Percentiles rank a stretch among this genome's conserved stretches.
Evolutionary conservation across 2,888 invertebrate genomes (phyloP).

Genomic region (Noctua janthina): DNA sequence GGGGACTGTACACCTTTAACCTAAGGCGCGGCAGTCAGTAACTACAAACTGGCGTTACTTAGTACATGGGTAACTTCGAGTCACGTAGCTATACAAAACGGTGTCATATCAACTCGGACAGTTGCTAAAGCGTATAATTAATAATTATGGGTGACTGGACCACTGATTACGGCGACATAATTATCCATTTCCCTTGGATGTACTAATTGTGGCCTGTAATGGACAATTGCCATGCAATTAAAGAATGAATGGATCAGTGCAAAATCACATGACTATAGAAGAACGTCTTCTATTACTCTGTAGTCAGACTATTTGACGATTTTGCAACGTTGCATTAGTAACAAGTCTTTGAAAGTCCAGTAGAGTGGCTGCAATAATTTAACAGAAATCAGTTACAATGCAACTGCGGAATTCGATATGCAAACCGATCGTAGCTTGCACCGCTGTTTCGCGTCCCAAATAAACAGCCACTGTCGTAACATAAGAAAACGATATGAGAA

Average conservation of each 20-base stretch:
- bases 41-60: slow-evolving; percentile 11
- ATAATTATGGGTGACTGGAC: slow-evolving; percentile 18
- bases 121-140: slow-evolving; percentile 49
- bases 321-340: slow-evolving; percentile 22
- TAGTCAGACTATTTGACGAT: slow-evolving; percentile 10
- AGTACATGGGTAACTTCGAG: slow-evolving; percentile 10
- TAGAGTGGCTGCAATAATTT: slow-evolving; percentile 29
- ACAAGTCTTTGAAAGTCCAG: slow-evolving; percentile 21
- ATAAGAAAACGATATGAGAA: slow-evolving; percentile 61
- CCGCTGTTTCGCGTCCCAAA: slow-evolving; percentile 70
- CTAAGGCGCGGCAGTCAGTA: slow-evolving; percentile 24
- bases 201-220: slow-evolving; percentile 20
- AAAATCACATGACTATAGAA: background rate
- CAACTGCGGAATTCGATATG: slow-evolving; percentile 67
- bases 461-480: slow-evolving; percentile 69
- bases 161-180: slow-evolving; percentile 34
- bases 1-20: slow-evolving; percentile 15
- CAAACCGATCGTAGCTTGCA: slow-evolving; percentile 62
- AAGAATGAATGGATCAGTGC: background rate
- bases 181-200: slow-evolving; percentile 49
- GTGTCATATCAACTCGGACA: slow-evolving; percentile 38
- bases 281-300: background rate
- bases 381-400: slow-evolving; percentile 40
- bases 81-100: slow-evolving; percentile 24
- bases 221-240: slow-evolving; percentile 3